Evolutionary conservation across 2,797 vertebrate genomes (phyloP), one percentile per base, ranked within the genome.

Genomic region (Carduelis carduelis): DNA sequence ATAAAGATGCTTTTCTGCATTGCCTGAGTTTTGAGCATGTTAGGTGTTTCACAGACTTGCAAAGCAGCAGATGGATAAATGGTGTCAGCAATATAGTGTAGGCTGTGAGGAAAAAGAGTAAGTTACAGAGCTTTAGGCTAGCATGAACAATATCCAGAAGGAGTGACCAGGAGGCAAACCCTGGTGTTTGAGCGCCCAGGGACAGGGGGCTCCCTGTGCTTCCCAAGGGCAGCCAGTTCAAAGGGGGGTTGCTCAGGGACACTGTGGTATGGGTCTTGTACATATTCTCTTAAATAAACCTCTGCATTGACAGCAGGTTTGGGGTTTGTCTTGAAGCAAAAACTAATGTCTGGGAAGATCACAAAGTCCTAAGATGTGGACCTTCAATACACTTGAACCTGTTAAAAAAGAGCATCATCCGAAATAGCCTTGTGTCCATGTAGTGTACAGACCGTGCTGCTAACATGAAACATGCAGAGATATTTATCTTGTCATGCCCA

Each of bases 251-350:
- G 8, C 53, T 80, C 11, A 18, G 16, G 39, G 44, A 35, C 41
- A 21, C 37, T 74, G 22, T 59, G 50, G 20, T 64, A 9, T 57
- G 61, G 16, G 7, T 81, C n/a, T 86, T 4, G 2, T 21, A 43
- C 2, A 4, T 27, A 39, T 24, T 74, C 27, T 75, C 20, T 71
- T 71, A 68, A 91, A 89, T 44, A 86, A 85, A 43, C 8, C 9
- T 91, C 37, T 93, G 44, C 37, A 20, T 75, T 85, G 56, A 59
- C 39, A 65, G 26, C 6, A 63, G 44, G 7, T 63, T 43, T 41
- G 9, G 8, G 28, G 26, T 79, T 93, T 79, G 23, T 72, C 21
- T 14, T 78, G 70, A 79, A 76, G 50, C 46, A 87, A 87, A 87
- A 82, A 16, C 3, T 35, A 41, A 20, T 3, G 3, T 61, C 57